Base-by-base conservation (phyloP, 2,888 invertebrate species). In the Dicyrtoma fusca region DNA sequence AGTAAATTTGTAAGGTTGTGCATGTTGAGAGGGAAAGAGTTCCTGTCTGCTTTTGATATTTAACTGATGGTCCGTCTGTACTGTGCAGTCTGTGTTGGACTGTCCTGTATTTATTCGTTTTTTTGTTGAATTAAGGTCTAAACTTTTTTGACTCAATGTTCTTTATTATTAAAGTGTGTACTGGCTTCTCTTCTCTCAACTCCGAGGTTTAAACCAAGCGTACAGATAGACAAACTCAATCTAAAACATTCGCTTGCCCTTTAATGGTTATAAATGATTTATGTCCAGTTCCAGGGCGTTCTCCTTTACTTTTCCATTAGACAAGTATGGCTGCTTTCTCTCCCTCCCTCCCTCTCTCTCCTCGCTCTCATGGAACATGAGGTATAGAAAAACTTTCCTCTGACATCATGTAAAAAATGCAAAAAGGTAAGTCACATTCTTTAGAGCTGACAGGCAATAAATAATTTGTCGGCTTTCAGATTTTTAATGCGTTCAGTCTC, bases 381-480 rank as follows among this genome's bases (percentile, higher is more conserved):
- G 14, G 13, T 55, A 17, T 17, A 55, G 55, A 55, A 55, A 55
- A 55, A n/a, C 62, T 42, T 26, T 14, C 44, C 10, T 45, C 45
- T 62, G 17, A 34, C 11, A 42, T 49, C 23, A 2, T 14, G 25
- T 65, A 61, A 68, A 68, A 68, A 68, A 57, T 57, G 23, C 42
- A 44, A 68, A 68, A 59, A 68, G 68, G 68, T 68, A 68, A 57
- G 57, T 68, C 55, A 59, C 66, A 51, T 49, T 42, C 42, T 66
- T 17, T 45, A n/a, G n/a, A 25, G 44, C 68, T 68, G 68, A 68
- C 68, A 68, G 57, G 55, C n/a, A 34, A 68, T 68, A 68, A 68
- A 68, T 68, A 55, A 57, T 68, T 55, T 25, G 42, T 14, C 21
- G 59, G 25, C 47, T 49, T 17, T 17, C 19, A 65, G 17, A 51